Conservation (phyloP, 2,888 invertebrate genomes). For the Plemyria rubiginata region DNA sequence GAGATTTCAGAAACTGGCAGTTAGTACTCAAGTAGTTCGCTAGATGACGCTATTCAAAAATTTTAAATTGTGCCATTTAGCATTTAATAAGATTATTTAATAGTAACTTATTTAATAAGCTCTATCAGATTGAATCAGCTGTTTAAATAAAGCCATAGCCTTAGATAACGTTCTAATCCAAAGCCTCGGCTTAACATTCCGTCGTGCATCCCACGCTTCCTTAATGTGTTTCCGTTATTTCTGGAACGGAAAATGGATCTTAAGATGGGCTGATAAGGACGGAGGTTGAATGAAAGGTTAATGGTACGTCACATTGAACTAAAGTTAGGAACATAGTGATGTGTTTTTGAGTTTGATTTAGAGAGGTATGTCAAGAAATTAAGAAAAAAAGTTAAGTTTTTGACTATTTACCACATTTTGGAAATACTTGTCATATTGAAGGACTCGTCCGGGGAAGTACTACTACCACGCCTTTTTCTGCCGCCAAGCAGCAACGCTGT, state of each 20-base stretch:
- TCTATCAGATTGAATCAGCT: conserved; percentile 6
- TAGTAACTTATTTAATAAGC: too few species aligned
- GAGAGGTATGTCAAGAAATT: background rate
- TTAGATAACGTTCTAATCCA: conserved; percentile 49
- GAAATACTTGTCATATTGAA: too few species aligned
- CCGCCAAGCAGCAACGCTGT: too few species aligned
- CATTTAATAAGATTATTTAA: too few species aligned
- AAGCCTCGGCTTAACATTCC: conserved; percentile 50
- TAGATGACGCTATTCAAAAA: too few species aligned
- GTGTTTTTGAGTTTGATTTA: background rate
- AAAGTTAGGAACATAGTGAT: conserved; percentile 25
- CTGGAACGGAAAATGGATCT: conserved; percentile 35
- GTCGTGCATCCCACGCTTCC: conserved; percentile 47
- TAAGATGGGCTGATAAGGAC: conserved; percentile 13
- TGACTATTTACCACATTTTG: too few species aligned
- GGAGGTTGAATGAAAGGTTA: conserved; percentile 24
- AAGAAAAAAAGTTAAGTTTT: background rate
- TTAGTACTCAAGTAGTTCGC: too few species aligned
- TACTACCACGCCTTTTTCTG: too few species aligned
- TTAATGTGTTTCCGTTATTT: conserved; percentile 48
- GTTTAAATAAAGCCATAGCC: conserved; percentile 19
- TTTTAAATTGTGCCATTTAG: too few species aligned
- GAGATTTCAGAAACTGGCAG: too few species aligned
- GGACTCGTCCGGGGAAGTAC: too few species aligned
- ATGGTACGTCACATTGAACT: conserved; percentile 31